phyloP scores from a whole-genome alignment of 92 coral and sea anemone species.

The Virgularia gustaviana region DNA sequence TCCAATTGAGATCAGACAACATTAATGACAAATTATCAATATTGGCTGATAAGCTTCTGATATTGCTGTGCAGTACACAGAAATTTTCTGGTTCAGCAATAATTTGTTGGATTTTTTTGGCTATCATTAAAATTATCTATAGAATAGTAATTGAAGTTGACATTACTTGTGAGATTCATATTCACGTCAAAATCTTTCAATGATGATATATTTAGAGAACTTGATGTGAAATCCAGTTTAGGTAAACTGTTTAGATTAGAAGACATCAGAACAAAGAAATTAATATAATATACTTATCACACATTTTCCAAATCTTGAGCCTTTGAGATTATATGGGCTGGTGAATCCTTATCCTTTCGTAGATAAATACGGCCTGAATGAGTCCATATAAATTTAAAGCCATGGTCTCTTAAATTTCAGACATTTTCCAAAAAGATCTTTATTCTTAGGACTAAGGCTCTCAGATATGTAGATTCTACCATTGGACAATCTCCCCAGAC shows the following conservation, averaged over 20 bases:
- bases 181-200: slow-evolving; percentile 48
- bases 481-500: slow-evolving; percentile 22
- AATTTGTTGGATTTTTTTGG: no score
- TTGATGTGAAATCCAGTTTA: slow-evolving; percentile 38
- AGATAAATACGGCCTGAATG: slow-evolving; percentile 49
- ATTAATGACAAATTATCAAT: slow-evolving; percentile 21
- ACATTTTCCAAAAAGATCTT: slow-evolving; percentile 24
- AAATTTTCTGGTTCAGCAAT: not conserved
- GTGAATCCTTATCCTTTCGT: slow-evolving; percentile 31
- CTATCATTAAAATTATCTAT: slow-evolving; percentile 45
- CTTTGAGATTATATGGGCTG: slow-evolving; percentile 2
- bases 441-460: slow-evolving; percentile 44
- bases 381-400: slow-evolving; percentile 52
- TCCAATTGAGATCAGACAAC: slow-evolving; percentile 8
- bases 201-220: slow-evolving; percentile 37
- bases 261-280: no score
- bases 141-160: slow-evolving; percentile 50
- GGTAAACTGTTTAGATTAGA: slow-evolving; percentile 45
- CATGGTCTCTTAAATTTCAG: slow-evolving; percentile 43
- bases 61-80: slow-evolving; percentile 44
- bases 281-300: no score
- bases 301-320: slow-evolving; percentile 15
- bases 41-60: slow-evolving; percentile 22
- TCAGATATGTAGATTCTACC: slow-evolving; percentile 45
- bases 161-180: slow-evolving; percentile 36